phyloP scores from a whole-genome alignment of 2,113 vertebrate species.

The Polypterus senegalus region DNA sequence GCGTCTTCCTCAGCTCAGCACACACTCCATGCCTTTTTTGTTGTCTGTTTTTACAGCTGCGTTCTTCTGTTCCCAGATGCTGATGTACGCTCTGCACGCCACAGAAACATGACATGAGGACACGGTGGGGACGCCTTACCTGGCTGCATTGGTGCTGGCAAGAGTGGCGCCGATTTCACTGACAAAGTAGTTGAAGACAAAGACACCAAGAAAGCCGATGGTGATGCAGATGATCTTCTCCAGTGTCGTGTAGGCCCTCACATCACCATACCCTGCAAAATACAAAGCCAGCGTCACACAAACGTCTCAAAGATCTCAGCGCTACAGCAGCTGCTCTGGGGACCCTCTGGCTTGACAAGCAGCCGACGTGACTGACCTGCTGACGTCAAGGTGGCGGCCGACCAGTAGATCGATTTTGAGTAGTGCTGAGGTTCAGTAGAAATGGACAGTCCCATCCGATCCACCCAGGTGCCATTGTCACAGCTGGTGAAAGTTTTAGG shows the following conservation, averaged over 20 bases:
- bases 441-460: constrained; percentile 9
- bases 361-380: constrained; percentile 8
- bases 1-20: too few species aligned
- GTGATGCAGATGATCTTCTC: constrained; percentile 1
- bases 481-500: constrained; percentile 10
- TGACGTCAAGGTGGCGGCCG: constrained; percentile 13
- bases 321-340: background rate
- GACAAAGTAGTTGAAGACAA: constrained; percentile 22
- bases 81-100: too few species aligned
- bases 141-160: constrained; percentile 14
- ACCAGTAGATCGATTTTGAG: constrained; percentile 8
- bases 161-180: constrained; percentile 19
- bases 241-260: constrained; percentile 2
- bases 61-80: too few species aligned
- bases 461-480: constrained; percentile 16
- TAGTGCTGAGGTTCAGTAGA: constrained; percentile 14
- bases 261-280: constrained; percentile 23
- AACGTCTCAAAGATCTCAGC: background rate
- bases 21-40: too few species aligned
- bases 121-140: too few species aligned
- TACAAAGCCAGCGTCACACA: background rate
- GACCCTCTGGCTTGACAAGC: background rate
- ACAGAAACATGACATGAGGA: too few species aligned
- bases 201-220: constrained; percentile 11
- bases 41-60: too few species aligned